These are phyloP conservation scores for Pterocles gutturalis DNA, from an alignment of 2,113 vertebrate species.

Conservation along the genomic window DNA sequence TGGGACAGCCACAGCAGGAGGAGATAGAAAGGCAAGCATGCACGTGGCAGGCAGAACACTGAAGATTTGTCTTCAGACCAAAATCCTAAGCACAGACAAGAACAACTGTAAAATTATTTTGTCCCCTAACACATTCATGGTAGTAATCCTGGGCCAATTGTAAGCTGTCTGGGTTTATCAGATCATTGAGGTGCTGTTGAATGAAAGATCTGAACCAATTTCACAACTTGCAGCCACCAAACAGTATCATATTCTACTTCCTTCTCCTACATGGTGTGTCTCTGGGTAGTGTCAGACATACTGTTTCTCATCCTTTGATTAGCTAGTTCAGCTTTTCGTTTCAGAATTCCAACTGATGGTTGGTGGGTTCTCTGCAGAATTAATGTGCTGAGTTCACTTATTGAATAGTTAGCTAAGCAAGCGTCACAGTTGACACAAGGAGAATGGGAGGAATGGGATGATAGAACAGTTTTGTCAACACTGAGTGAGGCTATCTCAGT, in stretches of 20 bases:
- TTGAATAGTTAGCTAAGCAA: not conserved
- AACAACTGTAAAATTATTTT: not conserved
- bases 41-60: accelerated
- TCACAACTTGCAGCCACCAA: not conserved
- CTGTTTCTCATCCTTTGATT: not conserved
- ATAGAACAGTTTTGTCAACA: not conserved
- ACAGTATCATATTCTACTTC: not conserved
- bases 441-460: not conserved
- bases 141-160: not conserved
- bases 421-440: not conserved
- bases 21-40: not conserved
- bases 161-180: not conserved
- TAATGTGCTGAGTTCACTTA: not conserved
- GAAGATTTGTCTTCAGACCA: not conserved
- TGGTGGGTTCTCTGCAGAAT: not conserved
- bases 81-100: not conserved
- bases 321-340: not conserved
- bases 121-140: not conserved
- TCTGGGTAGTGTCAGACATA: accelerated
- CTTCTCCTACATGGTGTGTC: not conserved
- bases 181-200: not conserved
- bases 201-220: not conserved
- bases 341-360: not conserved
- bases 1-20: not conserved
- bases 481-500: not conserved